phyloP scores from a whole-genome alignment of 2,113 vertebrate genomes.

The Pelecanus crispus region DNA sequence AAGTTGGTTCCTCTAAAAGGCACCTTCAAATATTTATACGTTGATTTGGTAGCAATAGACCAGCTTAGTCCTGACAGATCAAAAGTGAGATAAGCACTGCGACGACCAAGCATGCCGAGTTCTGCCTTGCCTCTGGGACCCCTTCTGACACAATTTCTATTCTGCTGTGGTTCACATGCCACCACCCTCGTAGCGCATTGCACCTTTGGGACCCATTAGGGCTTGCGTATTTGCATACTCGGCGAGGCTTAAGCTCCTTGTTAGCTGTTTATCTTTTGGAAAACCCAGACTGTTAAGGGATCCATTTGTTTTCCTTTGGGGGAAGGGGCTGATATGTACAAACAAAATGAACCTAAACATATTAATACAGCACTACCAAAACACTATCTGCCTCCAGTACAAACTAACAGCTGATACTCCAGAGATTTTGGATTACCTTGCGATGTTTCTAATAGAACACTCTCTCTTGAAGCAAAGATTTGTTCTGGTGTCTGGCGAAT shows the following conservation, averaged over 20 bases:
- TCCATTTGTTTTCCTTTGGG: background rate
- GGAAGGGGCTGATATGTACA: background rate
- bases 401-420: background rate
- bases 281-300: background rate
- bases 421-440: background rate
- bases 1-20: background rate
- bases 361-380: background rate
- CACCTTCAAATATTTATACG: background rate
- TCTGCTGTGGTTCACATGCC: background rate
- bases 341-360: background rate
- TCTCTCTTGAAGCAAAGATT: background rate
- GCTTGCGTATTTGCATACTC: background rate
- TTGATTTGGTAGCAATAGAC: background rate
- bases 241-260: background rate
- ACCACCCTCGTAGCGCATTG: background rate
- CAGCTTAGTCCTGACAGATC: background rate
- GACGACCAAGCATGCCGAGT: background rate
- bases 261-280: background rate
- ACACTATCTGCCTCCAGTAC: background rate
- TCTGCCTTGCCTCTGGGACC: background rate
- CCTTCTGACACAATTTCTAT: background rate
- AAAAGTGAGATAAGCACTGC: background rate
- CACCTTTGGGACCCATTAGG: background rate
- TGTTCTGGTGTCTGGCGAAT: background rate
- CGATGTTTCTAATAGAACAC: background rate